Conservation (phyloP, 2,888 invertebrate genomes). For the Hypercompe scribonia region DNA sequence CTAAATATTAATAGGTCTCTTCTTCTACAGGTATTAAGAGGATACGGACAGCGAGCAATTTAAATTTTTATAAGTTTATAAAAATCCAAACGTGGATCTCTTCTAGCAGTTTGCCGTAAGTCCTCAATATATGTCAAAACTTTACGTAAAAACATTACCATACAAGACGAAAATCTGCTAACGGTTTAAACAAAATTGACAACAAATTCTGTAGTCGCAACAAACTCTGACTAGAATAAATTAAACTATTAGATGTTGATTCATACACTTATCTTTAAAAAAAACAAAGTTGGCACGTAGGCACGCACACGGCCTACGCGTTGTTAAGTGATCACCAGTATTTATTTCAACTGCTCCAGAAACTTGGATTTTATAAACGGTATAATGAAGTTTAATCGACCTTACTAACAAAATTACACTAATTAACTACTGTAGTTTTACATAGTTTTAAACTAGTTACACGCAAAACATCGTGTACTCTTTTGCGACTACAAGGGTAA, state of each 20-base stretch:
- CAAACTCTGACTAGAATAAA: slow-evolving; percentile 14
- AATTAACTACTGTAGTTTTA: background rate
- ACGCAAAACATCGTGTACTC: background rate
- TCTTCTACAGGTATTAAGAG: background rate
- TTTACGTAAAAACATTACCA: slow-evolving; percentile 20
- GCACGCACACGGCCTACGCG: background rate
- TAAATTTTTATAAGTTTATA: background rate
- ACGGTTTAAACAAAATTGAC: slow-evolving; percentile 35
- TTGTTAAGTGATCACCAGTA: background rate
- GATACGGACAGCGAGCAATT: background rate
- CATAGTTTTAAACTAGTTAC: background rate
- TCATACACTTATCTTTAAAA: background rate
- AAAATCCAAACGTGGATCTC: background rate
- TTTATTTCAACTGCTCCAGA: background rate
- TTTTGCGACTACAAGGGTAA: background rate
- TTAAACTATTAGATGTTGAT: slow-evolving; percentile 10
- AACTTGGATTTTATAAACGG: background rate
- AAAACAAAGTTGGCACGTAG: background rate
- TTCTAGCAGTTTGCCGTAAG: slow-evolving; percentile 2
- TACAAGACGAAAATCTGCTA: slow-evolving; percentile 25
- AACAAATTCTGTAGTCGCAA: slow-evolving; percentile 12
- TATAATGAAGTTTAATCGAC: slow-evolving; percentile 2
- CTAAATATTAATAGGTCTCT: too few species aligned
- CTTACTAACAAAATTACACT: background rate
- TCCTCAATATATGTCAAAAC: background rate